Base-by-base conservation (phyloP, 2,113 vertebrate genomes). In the Epinephelus cyanopodus region DNA sequence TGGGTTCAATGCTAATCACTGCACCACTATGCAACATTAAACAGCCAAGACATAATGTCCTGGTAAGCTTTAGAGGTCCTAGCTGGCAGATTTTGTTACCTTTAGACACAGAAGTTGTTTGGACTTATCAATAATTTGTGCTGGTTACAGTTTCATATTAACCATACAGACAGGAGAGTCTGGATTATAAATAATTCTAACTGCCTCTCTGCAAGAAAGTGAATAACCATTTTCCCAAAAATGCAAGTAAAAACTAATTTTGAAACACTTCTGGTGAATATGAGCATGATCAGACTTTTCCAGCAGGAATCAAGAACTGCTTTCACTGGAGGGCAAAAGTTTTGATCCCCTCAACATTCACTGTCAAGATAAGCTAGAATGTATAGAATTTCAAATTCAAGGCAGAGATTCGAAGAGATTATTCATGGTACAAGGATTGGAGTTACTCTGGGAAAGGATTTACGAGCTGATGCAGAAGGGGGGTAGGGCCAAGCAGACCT, bases 401-500 rank as follows among this genome's bases (percentile, higher is more conserved):
- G 79, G 50, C 78, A 74, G 83, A 79, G 45, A 82, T 86, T 39
- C 65, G 61, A 66, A 37, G 74, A 70, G 74, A 86, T 82, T 73
- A 83, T 72, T 79, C 48, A 81, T 69, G 83, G 63, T 65, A 63
- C 71, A 67, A 8, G 50, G 64, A 74, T 33, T 76, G 74, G 45
- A 84, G 79, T 77, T 77, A 71, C 78, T 77, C 76, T 54, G 33
- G 79, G 79, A 50, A n/a, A 77, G 81, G 77, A 77, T 88, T 89
- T 87, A 83, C 1, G n/a, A 81, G 77, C n/a, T 56, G 63, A 78
- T 62, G 67, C 74, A 74, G 77, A 76, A 29, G 56, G 21, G 2
- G 71, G 42, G 37, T 29, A 19, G 23, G 56, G 53, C 19, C 53
- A 83, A 70, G 60, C 47, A 70, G 50, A 79, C 81, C 42, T 66